Base-by-base conservation (phyloP, 35 echinoderm and acorn worm species). In the Diadema setosum region DNA sequence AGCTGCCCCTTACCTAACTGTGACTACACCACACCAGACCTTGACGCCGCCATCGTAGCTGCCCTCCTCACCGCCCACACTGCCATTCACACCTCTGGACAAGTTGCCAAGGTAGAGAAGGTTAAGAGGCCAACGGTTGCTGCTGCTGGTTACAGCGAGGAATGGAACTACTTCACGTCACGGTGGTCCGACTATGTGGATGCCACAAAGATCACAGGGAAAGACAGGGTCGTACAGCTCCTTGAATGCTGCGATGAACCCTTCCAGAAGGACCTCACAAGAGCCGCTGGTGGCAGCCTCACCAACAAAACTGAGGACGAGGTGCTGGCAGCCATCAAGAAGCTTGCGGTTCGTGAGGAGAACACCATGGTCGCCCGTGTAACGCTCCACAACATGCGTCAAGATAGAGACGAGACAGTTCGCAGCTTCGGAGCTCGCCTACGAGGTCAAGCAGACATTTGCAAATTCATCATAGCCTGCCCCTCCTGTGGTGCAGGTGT, bases 341-440 rank as follows among this genome's bases (percentile, higher is more conserved):
- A 27, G 33, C 63, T 74, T 69, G 82, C 82, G 12, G 82, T 64
- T 23, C 25, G 65, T 9, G 61, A 74, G 27, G 76, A 63, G 14
- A 89, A 89, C 87, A 90, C 81, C 32, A 90, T 90, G 88, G 87
- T 89, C 4, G 75, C 75, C 18, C 39, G 87, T 1, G 75, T 81
- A 16, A 78, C 25, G 18, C 56, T 89, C 14, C 76, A 81, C 30
- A 89, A 89, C 41, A 89, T 89, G 87, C 87, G 41, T 37, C 87
- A 89, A 31, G 87, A 82, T 24, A 46, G 57, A 29, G 86, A 88
- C 6, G 86, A 88, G 42, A 52, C 86, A 1, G 45, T 80, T 7
- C 45, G 74, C 16, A 75, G 39, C 45, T 88, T 88, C 30, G 69
- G 74, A 5, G 86, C 86, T 16, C 67, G 86, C 5, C 67, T 88